A percentile compares a stretch with the other conserved stretches of the same genome.
Conservation (phyloP, 2,888 invertebrate genomes). For the Drosophila maculinotata region DNA sequence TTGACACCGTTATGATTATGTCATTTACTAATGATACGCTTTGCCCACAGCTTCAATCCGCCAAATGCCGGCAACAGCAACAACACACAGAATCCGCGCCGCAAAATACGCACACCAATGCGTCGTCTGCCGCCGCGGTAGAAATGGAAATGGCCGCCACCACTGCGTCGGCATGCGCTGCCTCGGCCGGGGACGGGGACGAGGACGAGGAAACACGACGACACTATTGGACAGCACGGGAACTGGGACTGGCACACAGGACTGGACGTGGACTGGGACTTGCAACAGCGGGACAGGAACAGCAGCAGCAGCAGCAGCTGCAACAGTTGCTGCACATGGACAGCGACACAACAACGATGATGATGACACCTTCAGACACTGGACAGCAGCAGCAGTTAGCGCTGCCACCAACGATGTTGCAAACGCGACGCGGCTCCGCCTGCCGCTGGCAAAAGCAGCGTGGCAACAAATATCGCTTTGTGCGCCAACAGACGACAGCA, state of each 20-base stretch:
- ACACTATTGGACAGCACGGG: constrained; percentile 35
- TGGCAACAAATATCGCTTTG: constrained; percentile 53
- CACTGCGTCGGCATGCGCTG: constrained; percentile 20
- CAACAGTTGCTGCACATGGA: constrained; percentile 19
- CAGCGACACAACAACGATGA: constrained; percentile 6
- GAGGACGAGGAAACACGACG: constrained; percentile 30
- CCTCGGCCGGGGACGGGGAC: constrained; percentile 6
- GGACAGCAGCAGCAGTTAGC: constrained; percentile 17
- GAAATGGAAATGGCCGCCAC: constrained; percentile 65
- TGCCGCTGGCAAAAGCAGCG: constrained; percentile 12
- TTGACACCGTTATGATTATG: background rate
- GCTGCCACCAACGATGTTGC: background rate
- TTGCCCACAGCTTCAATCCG: constrained; percentile 77
- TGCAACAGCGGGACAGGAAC: constrained; percentile 1
- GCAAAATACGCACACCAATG: constrained; percentile 81
- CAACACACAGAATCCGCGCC: constrained; percentile 70
- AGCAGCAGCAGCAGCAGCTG: constrained; percentile 3
- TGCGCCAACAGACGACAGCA: constrained; percentile 35
- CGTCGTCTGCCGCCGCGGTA: constrained; percentile 84
- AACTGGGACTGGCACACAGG: constrained; percentile 9
- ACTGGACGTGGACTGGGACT: too few relatives aligned
- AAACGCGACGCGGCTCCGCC: constrained; percentile 6
- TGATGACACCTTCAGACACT: constrained; percentile 8
- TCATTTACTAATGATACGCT: constrained; percentile 10
- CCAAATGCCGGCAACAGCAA: constrained; percentile 63